A percentile compares a stretch with the other conserved stretches of the same genome.
Evolutionary conservation across 2,113 vertebrate species (phyloP).

Genomic region (Pangasianodon gigas): DNA sequence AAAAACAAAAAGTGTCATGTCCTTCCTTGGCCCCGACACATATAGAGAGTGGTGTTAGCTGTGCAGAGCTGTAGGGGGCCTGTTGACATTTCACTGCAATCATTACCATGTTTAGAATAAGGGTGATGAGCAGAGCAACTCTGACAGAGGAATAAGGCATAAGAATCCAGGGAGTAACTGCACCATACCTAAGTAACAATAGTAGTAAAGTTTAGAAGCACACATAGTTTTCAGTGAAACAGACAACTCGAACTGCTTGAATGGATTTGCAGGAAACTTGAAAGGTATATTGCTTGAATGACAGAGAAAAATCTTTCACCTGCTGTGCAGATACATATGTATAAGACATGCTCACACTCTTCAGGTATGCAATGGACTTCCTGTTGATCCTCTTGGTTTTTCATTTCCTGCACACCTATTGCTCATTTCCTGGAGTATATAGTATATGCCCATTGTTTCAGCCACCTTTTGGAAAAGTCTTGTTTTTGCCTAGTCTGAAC

Average conservation of each 20-base stretch:
- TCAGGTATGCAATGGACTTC: background rate
- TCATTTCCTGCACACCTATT: background rate
- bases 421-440: background rate
- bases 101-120: background rate
- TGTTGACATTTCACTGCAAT: constrained; percentile 42
- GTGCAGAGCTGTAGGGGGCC: background rate
- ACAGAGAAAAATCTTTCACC: background rate
- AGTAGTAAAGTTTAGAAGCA: background rate
- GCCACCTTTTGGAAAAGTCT: background rate
- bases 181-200: background rate
- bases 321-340: background rate
- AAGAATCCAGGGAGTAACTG: background rate
- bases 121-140: constrained; percentile 9
- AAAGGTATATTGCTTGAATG: background rate
- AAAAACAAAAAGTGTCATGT: background rate
- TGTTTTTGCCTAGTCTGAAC: background rate
- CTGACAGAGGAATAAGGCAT: background rate
- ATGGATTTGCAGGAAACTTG: background rate
- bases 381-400: background rate
- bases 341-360: background rate
- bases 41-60: background rate
- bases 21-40: background rate
- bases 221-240: background rate
- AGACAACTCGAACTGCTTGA: background rate
- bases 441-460: background rate